A percentile compares a stretch with the other conserved stretches of the same genome.
phyloP scores from a whole-genome alignment of 2,888 invertebrate genomes.

The Xanthia togata region DNA sequence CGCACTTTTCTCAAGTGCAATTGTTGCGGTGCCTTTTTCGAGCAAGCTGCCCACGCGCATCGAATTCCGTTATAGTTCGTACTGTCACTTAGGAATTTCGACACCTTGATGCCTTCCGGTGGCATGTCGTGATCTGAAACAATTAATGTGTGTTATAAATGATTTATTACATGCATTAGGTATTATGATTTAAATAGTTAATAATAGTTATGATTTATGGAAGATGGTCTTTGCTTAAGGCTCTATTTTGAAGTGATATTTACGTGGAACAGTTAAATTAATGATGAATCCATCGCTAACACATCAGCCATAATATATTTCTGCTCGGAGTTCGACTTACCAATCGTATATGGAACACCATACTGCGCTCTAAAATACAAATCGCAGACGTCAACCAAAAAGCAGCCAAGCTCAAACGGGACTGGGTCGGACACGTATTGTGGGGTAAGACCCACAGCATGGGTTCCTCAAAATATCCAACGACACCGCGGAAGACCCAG shows the following conservation, averaged over 20 bases:
- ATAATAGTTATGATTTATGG: conserved; percentile 32
- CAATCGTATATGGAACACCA: too few relatives aligned
- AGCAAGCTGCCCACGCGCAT: conserved; percentile 58
- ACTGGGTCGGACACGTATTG: too few relatives aligned
- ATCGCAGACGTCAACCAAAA: too few relatives aligned
- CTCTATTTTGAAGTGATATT: conserved; percentile 19
- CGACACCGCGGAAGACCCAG: too few relatives aligned
- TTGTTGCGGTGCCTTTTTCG: conserved; percentile 43
- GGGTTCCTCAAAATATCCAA: too few relatives aligned
- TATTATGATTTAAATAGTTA: conserved; percentile 30
- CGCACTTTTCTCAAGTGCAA: conserved; percentile 42
- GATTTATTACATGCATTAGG: conserved; percentile 48
- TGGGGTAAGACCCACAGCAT: too few relatives aligned
- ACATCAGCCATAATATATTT: too few relatives aligned
- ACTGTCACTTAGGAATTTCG: conserved; percentile 58
- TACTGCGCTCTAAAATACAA: too few relatives aligned
- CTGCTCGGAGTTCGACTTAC: too few relatives aligned
- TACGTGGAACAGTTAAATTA: neutral
- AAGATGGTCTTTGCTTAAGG: neutral
- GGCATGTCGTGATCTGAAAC: conserved; percentile 46
- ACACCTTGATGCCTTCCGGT: conserved; percentile 40
- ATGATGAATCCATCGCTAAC: neutral
- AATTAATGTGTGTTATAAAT: conserved; percentile 41
- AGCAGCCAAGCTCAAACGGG: too few relatives aligned
- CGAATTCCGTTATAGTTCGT: conserved; percentile 59